Conservation (phyloP, 2,797 vertebrate species). For the Cryptoblepharus egeriae region DNA sequence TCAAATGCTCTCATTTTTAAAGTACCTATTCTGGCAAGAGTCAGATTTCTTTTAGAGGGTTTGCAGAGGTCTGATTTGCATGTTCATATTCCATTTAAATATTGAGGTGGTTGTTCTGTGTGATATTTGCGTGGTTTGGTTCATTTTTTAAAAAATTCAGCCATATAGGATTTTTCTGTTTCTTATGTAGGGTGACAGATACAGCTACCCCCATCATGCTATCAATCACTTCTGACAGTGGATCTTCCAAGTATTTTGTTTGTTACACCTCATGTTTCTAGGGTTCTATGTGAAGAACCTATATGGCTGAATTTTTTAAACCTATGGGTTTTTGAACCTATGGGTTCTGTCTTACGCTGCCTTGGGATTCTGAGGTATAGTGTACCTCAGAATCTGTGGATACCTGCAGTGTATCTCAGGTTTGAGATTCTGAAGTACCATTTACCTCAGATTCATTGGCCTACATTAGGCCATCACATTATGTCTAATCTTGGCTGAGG, state of each 20-base stretch:
- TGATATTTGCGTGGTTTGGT: background rate
- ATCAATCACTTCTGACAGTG: background rate
- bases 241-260: background rate
- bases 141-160: background rate
- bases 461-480: no score
- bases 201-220: background rate
- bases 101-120: background rate
- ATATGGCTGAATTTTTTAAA: no score
- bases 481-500: no score
- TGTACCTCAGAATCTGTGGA: no score
- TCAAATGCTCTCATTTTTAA: constrained; percentile 47
- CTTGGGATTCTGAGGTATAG: no score
- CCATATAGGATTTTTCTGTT: background rate
- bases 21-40: constrained; percentile 33
- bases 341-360: no score
- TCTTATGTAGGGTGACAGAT: background rate
- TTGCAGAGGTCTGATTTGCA: constrained; percentile 31
- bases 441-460: no score
- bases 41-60: constrained; percentile 29
- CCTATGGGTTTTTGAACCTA: no score
- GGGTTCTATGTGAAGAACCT: background rate
- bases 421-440: no score
- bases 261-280: background rate
- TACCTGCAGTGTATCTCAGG: no score
- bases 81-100: background rate